These are phyloP conservation scores for Artibeus lituratus DNA, from an alignment of 2,797 vertebrate species.

Conservation along the genomic window DNA sequence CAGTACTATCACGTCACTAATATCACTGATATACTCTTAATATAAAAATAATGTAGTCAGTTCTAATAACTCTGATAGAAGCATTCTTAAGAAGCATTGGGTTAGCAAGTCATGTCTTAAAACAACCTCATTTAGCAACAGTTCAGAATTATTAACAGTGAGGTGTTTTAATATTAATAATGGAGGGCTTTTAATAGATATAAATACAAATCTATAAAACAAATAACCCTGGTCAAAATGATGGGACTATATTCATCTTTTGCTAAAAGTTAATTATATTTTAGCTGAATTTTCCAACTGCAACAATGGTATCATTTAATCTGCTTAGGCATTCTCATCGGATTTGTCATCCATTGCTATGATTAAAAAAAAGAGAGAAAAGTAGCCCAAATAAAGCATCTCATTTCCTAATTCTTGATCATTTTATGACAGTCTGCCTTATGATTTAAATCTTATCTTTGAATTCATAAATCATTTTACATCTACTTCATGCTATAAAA, in stretches of 20 bases:
- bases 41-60: not conserved
- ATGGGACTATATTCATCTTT: not conserved
- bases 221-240: not conserved
- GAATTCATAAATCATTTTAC: not conserved
- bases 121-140: not conserved
- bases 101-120: not conserved
- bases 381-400: not conserved
- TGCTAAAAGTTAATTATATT: not conserved
- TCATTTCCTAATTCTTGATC: not conserved
- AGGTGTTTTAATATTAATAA: not conserved
- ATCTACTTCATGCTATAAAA: not conserved
- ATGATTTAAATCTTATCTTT: not conserved
- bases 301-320: not conserved
- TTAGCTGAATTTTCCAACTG: not conserved
- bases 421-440: not conserved
- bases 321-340: not conserved
- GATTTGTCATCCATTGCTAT: not conserved
- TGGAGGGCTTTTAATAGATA: not conserved
- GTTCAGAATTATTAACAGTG: not conserved
- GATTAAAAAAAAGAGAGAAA: not conserved
- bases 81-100: not conserved
- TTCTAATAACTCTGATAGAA: not conserved
- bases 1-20: not conserved
- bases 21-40: not conserved
- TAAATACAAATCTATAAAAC: not conserved